phyloP scores from a whole-genome alignment of 2,113 vertebrate species.

The Lepus americanus region DNA sequence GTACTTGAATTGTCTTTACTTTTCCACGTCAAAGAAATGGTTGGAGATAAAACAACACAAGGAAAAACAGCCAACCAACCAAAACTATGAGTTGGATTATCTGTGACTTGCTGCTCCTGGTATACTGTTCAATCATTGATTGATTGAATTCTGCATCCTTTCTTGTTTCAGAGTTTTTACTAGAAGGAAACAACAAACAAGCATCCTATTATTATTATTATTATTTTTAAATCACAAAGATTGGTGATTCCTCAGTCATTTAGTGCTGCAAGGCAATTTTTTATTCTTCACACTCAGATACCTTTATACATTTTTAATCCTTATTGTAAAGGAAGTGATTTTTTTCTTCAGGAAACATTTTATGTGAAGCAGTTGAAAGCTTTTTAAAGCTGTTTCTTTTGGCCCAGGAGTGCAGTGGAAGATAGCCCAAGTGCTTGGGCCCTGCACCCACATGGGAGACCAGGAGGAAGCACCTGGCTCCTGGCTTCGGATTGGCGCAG shows the following conservation, averaged over 20 bases:
- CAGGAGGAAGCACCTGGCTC: no score
- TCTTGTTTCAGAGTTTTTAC: constrained; percentile 53
- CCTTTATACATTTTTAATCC: neutral
- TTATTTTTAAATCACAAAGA: neutral
- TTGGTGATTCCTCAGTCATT: constrained; percentile 49
- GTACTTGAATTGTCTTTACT: neutral
- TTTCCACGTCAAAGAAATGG: neutral
- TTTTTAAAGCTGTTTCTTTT: neutral
- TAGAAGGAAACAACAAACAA: constrained; percentile 4
- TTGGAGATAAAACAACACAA: neutral
- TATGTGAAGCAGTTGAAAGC: constrained; percentile 17
- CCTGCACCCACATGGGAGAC: no score
- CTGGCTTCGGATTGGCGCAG: no score
- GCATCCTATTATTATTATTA: neutral
- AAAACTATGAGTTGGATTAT: neutral
- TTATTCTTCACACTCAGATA: constrained; percentile 19
- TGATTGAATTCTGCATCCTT: neutral
- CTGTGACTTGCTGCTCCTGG: constrained; percentile 28
- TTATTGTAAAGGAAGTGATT: neutral
- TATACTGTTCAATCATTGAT: neutral
- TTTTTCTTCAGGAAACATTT: constrained; percentile 24
- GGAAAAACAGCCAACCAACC: neutral
- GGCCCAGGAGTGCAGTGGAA: no score
- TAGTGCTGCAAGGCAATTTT: neutral
- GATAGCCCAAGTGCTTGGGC: neutral